Evolutionary conservation across 2,888 invertebrate species (phyloP).

Genomic region (Thelaira solivaga): DNA sequence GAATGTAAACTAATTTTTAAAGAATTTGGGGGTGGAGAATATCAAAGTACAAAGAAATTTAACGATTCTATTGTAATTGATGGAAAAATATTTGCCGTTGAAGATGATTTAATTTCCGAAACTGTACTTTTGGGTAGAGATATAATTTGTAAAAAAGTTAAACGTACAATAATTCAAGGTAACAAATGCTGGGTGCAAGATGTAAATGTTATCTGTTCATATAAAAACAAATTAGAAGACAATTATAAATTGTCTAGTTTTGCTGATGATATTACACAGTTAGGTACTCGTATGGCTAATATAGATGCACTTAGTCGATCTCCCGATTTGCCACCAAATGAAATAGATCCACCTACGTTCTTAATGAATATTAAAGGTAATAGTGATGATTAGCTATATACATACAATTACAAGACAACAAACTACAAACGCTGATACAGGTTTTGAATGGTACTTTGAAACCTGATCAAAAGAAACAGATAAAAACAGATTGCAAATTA

Average conservation of each 20-base stretch:
- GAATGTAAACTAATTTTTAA: background rate
- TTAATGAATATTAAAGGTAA: background rate
- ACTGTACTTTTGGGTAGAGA: constrained; percentile 10
- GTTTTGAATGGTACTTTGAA: background rate
- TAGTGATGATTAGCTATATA: constrained; percentile 4
- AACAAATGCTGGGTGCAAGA: constrained; percentile 38
- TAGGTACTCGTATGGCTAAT: background rate
- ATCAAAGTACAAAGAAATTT: background rate
- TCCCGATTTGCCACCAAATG: constrained; percentile 3
- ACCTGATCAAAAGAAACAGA: background rate
- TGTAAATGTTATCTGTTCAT: background rate
- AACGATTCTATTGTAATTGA: constrained; percentile 26
- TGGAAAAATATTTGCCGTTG: constrained; percentile 22
- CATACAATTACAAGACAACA: constrained; percentile 37
- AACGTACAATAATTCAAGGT: constrained; percentile 42
- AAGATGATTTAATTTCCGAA: background rate
- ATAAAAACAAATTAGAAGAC: background rate
- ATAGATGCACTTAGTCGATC: background rate
- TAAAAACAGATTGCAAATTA: background rate
- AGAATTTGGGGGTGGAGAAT: background rate
- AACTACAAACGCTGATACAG: background rate
- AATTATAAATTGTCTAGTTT: background rate
- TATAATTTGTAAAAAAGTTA: constrained; percentile 28
- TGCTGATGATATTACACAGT: too few species aligned
- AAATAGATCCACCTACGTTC: constrained; percentile 13